Base-by-base conservation (phyloP, 2,797 vertebrate genomes). In the Eospalax fontanierii region DNA sequence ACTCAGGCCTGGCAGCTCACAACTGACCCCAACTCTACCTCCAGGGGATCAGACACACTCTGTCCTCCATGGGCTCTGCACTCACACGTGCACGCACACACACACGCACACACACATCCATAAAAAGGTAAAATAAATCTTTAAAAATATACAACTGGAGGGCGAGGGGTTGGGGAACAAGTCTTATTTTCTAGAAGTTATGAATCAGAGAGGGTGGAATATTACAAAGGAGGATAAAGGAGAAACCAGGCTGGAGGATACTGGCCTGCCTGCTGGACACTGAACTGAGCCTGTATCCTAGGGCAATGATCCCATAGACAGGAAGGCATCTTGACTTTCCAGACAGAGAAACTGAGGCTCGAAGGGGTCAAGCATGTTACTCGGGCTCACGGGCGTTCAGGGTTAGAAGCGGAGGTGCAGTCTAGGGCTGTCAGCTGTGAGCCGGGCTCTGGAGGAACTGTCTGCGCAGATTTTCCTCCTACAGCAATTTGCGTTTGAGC, bases 141-240 rank as follows among this genome's bases (percentile, higher is more conserved):
- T 65, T 4, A 24, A 50, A 7, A 54, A 35, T 26, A 80, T 35
- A 61, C 79, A 46, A 19, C 46, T 8, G 30, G 15, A 7, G 57
- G 3, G 14, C 8, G 12, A 33, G 24, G 40, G 43, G 57, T 38
- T n/a, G 21, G 70, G 65, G n/a, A 4, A 61, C 4, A 30, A 75
- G 35, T 89, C 83, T 94, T 43, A 46, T 65, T 82, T 95, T 26
- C 73, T 71, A 86, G 50, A 15, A 68, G 21, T 76, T 73, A 59
- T 35, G 74, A 94, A 71, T 68, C 24, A n/a, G 15, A 26, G 15
- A 85, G 14, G 38, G 16, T 6, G 28, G 26, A 89, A 40, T 46
- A 19, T 40, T 92, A 11, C 68, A 79, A 85, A 11, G 2, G 57
- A 70, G 57, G 71, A 21, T 40, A 38, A n/a, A 19, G 19, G 59